phyloP scores from a whole-genome alignment of 2,113 vertebrate genomes.

The Rhodinocichla rosea region DNA sequence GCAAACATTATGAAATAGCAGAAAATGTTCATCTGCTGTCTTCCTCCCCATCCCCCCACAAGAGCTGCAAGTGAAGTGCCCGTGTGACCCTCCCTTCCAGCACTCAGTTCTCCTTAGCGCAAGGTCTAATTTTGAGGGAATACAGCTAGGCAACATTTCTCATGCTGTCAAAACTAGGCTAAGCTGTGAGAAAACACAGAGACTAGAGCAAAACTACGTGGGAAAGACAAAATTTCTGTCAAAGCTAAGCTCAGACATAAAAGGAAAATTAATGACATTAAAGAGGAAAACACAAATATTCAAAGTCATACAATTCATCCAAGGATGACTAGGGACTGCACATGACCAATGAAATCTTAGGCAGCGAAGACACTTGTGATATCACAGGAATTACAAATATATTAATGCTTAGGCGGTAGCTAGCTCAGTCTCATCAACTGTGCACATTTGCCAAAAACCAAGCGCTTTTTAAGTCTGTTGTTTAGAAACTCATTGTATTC shows the following conservation, averaged over 20 bases:
- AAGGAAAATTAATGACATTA: background rate
- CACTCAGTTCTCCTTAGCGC: background rate
- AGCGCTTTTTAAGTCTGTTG: background rate
- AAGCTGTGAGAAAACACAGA: background rate
- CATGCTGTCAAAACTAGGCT: background rate
- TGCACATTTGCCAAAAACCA: background rate
- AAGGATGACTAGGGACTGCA: background rate
- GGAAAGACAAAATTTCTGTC: background rate
- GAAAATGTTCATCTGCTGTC: background rate
- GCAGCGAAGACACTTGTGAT: background rate
- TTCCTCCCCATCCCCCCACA: background rate
- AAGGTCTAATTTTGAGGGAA: background rate
- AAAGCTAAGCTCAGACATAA: background rate
- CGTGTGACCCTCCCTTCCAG: background rate
- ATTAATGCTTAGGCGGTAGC: background rate
- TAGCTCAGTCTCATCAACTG: background rate
- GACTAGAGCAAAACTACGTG: background rate
- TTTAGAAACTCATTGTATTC: background rate
- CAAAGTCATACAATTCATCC: background rate
- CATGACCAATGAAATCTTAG: background rate
- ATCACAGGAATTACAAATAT: accelerated
- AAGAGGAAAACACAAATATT: background rate
- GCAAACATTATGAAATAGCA: background rate
- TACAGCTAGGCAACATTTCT: accelerated
- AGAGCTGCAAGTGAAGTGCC: background rate